These are phyloP conservation scores for Silvanus unidentatus DNA, from an alignment of 2,888 invertebrate genomes.

Conservation along the genomic window DNA sequence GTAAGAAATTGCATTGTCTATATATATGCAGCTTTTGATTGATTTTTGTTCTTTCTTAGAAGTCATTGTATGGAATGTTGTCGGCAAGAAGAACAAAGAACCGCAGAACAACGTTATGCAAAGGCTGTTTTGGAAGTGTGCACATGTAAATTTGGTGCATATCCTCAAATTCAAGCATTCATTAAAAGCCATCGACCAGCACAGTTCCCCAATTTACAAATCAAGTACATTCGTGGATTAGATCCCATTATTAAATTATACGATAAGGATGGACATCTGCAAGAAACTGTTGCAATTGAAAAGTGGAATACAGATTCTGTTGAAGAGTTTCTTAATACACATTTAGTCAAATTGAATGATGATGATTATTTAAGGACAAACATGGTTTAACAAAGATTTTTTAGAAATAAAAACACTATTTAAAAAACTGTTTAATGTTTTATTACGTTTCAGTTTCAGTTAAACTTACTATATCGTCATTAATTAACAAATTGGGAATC, in stretches of 20 bases:
- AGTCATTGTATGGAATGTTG: slow-evolving; percentile 76
- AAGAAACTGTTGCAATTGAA: slow-evolving; percentile 89
- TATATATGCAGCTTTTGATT: background rate
- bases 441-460: slow-evolving; percentile 2
- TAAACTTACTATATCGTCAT: slow-evolving; percentile 49
- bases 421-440: slow-evolving; percentile 5
- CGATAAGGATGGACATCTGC: slow-evolving; percentile 75
- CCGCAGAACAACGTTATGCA: slow-evolving; percentile 70
- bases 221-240: slow-evolving; percentile 88
- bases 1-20: slow-evolving; percentile 40
- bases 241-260: slow-evolving; percentile 91
- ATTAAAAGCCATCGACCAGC: slow-evolving; percentile 87
- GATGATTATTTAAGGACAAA: slow-evolving; percentile 59
- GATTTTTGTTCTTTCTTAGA: slow-evolving; percentile 35
- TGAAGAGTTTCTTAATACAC: slow-evolving; percentile 89
- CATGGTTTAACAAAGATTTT: slow-evolving; percentile 45
- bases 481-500: slow-evolving; percentile 56
- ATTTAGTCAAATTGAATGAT: slow-evolving; percentile 60
- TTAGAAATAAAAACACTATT: slow-evolving; percentile 4
- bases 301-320: slow-evolving; percentile 99
- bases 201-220: slow-evolving; percentile 85
- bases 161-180: slow-evolving; percentile 98
- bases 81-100: slow-evolving; percentile 64
- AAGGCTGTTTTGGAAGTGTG: slow-evolving; percentile 93
- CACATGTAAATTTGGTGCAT: slow-evolving; percentile 96